phyloP scores from a whole-genome alignment of 2,113 vertebrate species.

The Percopsis transmontana region DNA sequence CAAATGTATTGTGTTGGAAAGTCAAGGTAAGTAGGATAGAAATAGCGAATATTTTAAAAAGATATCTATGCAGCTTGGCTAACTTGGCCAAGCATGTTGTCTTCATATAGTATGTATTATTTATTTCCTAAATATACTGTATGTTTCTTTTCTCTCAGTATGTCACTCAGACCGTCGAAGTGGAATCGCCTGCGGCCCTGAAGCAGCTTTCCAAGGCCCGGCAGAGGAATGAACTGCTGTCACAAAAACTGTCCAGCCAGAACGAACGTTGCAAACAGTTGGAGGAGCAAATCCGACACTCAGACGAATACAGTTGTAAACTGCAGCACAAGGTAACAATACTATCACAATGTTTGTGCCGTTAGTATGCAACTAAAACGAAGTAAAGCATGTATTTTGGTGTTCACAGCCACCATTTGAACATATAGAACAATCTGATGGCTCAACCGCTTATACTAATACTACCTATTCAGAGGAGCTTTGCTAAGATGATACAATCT shows the following conservation, averaged over 20 bases:
- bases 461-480: too few relatives aligned
- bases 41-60: too few relatives aligned
- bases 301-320: slow-evolving; percentile 75
- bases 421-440: not conserved
- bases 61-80: not conserved
- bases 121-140: not conserved
- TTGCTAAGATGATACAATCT: too few relatives aligned
- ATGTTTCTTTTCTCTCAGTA: slow-evolving; percentile 57
- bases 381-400: not conserved
- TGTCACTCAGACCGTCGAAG: slow-evolving; percentile 78
- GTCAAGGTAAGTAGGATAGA: too few relatives aligned
- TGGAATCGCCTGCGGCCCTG: slow-evolving; percentile 73
- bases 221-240: slow-evolving; percentile 73
- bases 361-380: not conserved
- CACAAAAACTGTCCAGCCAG: slow-evolving; percentile 72
- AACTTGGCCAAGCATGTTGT: not conserved
- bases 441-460: too few relatives aligned
- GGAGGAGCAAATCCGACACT: slow-evolving; percentile 78
- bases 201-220: slow-evolving; percentile 75
- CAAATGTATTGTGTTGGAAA: too few relatives aligned
- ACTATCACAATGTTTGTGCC: not conserved
- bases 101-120: not conserved
- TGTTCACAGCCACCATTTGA: not conserved
- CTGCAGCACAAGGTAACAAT: slow-evolving; percentile 81
- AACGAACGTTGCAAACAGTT: slow-evolving; percentile 76